phyloP scores from a whole-genome alignment of 2,888 invertebrate species.

The Lepetodrilus schrolli region DNA sequence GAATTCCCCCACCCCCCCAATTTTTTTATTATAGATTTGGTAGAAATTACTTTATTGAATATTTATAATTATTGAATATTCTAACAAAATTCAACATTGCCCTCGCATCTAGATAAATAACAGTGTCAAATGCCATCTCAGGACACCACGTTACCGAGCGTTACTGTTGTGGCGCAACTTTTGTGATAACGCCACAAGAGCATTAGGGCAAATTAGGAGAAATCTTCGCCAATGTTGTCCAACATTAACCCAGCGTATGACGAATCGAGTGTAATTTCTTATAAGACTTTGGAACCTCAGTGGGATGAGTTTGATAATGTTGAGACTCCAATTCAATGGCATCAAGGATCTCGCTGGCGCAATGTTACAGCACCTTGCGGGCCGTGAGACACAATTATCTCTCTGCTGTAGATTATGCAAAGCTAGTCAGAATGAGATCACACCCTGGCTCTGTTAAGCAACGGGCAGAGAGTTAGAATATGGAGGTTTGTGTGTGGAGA shows the following conservation, averaged over 20 bases:
- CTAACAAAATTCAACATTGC: too few relatives aligned
- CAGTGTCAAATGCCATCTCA: too few relatives aligned
- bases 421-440: too few relatives aligned
- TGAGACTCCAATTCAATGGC: not conserved
- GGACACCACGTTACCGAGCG: too few relatives aligned
- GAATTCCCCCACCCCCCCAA: too few relatives aligned
- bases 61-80: too few relatives aligned
- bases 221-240: not conserved
- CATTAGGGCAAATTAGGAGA: not conserved
- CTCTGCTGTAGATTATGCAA: not conserved
- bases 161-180: not conserved
- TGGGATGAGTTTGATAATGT: not conserved
- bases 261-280: not conserved
- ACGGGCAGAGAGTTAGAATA: not conserved
- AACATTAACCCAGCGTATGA: not conserved
- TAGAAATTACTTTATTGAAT: too few relatives aligned
- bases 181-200: not conserved
- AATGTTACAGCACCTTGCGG: not conserved
- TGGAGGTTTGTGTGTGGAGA: not conserved
- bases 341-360: not conserved
- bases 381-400: not conserved
- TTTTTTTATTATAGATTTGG: too few relatives aligned
- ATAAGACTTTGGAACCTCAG: not conserved
- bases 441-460: too few relatives aligned
- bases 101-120: too few relatives aligned